Evolutionary conservation across 2,797 vertebrate species (phyloP), one percentile per base, ranked within the genome.

Genomic region (Characodon lateralis): DNA sequence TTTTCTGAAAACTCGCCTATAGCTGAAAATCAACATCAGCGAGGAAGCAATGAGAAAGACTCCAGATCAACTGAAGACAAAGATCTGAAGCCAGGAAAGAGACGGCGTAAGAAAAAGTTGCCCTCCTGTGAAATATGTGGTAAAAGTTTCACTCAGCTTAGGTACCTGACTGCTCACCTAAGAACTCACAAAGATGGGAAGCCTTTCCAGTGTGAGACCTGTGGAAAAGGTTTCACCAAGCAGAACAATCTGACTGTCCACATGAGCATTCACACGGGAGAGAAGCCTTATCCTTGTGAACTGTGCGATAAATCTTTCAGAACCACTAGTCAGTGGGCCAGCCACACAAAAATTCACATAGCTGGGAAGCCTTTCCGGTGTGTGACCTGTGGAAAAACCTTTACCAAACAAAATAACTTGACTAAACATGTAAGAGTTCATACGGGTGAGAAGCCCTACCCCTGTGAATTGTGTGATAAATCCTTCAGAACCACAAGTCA

Each of bases 231-330:
- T n/a, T 69, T 69, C 66, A 69, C 41, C 66, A 43, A 69, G 39
- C 66, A 69, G 71, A 43, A 88, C 39, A 69, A 43, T 13, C 35
- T 69, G 41, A 69, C 41, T 4, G 66, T 46, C 24, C 66, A 69
- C 41, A 26, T 46, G 22, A 69, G 66, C 16, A 69, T 46, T 43
- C 66, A 69, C 66, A 69, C 66, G 0, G 66, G 66, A 26, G 66
- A 69, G 66, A 69, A 69, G 12, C 66, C 66, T 0, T 69, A 69
- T 18, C 63, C 63, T 41, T 66, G 63, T 66, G 63, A 66, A 41
- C 35, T 66, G 35, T 66, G 63, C 39, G 63, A 66, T 24, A 66
- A 66, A 24, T 41, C 63, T 9, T 66, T 66, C 35, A 66, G 63
- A 41, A 66, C 63, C 63, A 66, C 63, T 20, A 66, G 63, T 7